phyloP scores from a whole-genome alignment of 2,113 vertebrate species.

The Charina bottae region DNA sequence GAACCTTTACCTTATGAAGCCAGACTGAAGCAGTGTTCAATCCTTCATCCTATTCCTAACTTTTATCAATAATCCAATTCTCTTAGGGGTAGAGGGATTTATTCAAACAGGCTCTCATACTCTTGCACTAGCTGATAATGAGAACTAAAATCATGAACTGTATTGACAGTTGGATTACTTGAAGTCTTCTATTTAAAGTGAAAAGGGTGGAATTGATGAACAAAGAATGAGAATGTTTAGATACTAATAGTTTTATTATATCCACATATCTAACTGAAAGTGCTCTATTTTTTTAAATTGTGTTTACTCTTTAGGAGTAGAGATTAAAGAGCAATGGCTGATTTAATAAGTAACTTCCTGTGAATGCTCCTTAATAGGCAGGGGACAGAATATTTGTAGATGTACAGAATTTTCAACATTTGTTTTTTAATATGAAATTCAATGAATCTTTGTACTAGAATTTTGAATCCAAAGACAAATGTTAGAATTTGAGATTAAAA shows the following conservation, averaged over 20 bases:
- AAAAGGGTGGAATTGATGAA: background rate
- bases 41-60: no score
- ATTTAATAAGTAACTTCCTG: background rate
- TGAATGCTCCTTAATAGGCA: background rate
- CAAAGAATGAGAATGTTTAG: background rate
- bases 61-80: no score
- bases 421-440: background rate
- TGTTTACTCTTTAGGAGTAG: background rate
- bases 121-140: background rate
- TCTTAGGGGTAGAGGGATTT: no score
- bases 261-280: background rate
- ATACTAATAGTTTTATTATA: rapidly evolving
- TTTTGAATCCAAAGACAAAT: background rate
- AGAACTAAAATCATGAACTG: background rate
- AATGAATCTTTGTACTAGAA: background rate
- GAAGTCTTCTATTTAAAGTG: background rate
- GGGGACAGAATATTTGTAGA: background rate
- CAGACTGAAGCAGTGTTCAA: no score
- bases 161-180: background rate
- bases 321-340: background rate
- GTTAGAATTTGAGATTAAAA: background rate
- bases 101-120: no score
- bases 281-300: background rate
- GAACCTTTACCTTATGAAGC: no score
- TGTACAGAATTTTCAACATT: background rate